Evolutionary conservation across 2,888 invertebrate genomes (phyloP).

Genomic region (Ctena decussata): DNA sequence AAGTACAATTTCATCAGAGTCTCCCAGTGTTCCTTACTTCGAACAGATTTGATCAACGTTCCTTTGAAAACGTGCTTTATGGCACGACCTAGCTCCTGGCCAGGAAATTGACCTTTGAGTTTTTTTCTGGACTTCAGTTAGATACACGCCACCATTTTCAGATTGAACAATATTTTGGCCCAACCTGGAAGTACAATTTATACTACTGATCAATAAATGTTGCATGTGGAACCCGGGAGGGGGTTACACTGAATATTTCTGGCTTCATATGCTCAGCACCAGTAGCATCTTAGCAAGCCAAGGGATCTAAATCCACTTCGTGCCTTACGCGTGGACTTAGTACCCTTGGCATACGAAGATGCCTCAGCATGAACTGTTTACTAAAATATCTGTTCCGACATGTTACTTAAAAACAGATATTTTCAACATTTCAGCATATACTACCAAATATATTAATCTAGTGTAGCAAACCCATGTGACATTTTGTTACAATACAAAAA

Average conservation of each 20-base stretch:
- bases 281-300: too few species aligned
- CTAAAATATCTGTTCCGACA: too few species aligned
- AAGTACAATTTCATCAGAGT: neutral
- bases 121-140: neutral
- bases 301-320: too few species aligned
- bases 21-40: constrained; percentile 11
- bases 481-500: too few species aligned
- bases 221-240: neutral
- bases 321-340: too few species aligned
- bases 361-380: too few species aligned
- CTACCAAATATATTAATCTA: too few species aligned
- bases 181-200: neutral
- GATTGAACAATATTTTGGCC: neutral
- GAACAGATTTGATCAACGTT: neutral
- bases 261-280: neutral
- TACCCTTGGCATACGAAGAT: too few species aligned
- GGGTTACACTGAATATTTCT: neutral
- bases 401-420: too few species aligned
- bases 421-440: too few species aligned
- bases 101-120: neutral
- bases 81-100: neutral
- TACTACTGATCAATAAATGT: neutral
- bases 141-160: constrained; percentile 1
- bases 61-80: neutral
- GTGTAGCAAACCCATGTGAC: too few species aligned